Evolutionary conservation across 2,888 invertebrate genomes (phyloP), one percentile per base, ranked within the genome.

Genomic region (Drosophila sordidula): DNA sequence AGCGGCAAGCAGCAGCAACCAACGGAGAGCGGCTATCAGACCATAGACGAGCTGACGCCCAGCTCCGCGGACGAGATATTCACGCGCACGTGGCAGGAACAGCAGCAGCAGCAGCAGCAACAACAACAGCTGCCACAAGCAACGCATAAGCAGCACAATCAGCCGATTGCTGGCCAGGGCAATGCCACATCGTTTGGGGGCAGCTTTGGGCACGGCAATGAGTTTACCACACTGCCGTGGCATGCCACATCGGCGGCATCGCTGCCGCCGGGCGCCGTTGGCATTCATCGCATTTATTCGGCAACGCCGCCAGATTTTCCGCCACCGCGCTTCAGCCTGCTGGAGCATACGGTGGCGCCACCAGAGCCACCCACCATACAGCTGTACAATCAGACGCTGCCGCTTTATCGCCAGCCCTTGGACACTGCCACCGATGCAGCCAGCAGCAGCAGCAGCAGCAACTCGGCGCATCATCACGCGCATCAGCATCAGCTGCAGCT

Each of bases 11-110:
- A 78, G 34, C 63, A 63, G 5, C 47, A 55, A 11, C 81, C 90
- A 6, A 90, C 90, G 11, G 90, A 90, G 58, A 79, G 90, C 14
- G 91, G 83, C 6, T 90, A 90, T 70, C 89, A 87, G 46, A 86
- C 90, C 8, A 87, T 91, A 61, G 84, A 90, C 38, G 90, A 91
- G 55, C 74, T 91, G 52, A 90, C 90, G 62, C 85, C 90, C 25
- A 90, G 87, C 64, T 80, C 90, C 41, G 75, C 83, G 3, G 89
- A 88, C 47, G 90, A 90, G 55, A 75, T 90, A 4, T 90, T 90
- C 34, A 90, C 90, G 36, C 76, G 78, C 25, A 80, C 82, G 51
- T 90, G 90, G 90, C 58, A 63, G 36, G 89, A 90, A 39, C 80
- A 75, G 38, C 71, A 80, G 51, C 75, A 77, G 16, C 32, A 34